Evolutionary conservation across 2,888 invertebrate genomes (phyloP).

Genomic region (Cataglyphis cursor): DNA sequence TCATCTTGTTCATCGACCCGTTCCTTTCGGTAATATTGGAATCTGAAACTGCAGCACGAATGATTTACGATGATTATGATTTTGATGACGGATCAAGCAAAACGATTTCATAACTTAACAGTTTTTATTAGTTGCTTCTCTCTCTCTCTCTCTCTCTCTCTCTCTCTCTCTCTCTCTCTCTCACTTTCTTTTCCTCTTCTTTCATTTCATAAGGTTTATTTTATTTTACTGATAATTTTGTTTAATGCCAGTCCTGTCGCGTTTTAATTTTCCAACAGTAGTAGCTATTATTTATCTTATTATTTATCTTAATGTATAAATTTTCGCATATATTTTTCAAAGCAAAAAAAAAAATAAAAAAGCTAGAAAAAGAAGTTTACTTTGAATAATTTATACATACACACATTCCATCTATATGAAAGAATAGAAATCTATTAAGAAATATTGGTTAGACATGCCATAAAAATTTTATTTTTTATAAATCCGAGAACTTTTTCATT

Average conservation of each 20-base stretch:
- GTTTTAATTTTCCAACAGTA: not conserved
- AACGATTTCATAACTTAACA: slow-evolving; percentile 22
- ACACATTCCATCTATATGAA: too few species aligned
- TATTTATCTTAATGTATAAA: slow-evolving; percentile 8
- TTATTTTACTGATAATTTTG: not conserved
- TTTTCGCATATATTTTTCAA: not conserved
- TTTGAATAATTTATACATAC: not conserved
- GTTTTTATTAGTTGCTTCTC: not conserved
- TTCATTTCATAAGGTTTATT: not conserved
- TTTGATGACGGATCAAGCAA: not conserved
- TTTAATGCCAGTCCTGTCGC: not conserved
- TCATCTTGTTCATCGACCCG: slow-evolving; percentile 35
- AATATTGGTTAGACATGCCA: too few species aligned
- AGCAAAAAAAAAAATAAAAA: not conserved
- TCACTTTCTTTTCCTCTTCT: not conserved
- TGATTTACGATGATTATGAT: slow-evolving; percentile 6
- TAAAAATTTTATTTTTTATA: too few species aligned
- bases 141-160: too few species aligned
- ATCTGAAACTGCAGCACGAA: not conserved
- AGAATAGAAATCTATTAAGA: too few species aligned
- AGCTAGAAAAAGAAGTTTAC: not conserved
- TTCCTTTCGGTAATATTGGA: slow-evolving; percentile 24
- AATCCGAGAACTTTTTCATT: too few species aligned
- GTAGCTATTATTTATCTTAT: slow-evolving; percentile 17
- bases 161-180: not conserved